Evolutionary conservation across 2,797 vertebrate genomes (phyloP).

Genomic region (Argya squamiceps): DNA sequence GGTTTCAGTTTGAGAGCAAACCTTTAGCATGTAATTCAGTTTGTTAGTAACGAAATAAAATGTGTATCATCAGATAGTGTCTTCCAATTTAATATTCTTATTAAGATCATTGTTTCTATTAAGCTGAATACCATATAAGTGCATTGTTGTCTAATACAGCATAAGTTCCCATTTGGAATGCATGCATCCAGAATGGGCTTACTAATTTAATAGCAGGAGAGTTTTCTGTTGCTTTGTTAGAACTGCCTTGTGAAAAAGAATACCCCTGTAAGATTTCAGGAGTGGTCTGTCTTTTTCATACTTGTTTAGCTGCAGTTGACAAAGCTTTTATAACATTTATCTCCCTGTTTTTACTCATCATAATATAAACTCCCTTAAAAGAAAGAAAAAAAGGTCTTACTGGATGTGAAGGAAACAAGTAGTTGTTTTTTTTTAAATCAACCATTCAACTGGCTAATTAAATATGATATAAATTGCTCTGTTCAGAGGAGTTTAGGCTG

Average conservation of each 20-base stretch:
- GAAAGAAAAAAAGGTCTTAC: not conserved
- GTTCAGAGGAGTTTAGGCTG: not conserved
- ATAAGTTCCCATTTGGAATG: slow-evolving; percentile 45
- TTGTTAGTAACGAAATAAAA: slow-evolving; percentile 2
- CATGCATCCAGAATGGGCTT: not conserved
- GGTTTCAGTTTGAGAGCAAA: not conserved
- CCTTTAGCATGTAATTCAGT: slow-evolving; percentile 26
- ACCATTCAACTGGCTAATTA: not conserved
- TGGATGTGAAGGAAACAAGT: slow-evolving; percentile 7
- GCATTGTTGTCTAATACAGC: slow-evolving; percentile 27
- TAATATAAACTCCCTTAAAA: not conserved
- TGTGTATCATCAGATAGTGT: not conserved
- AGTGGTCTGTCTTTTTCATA: slow-evolving; percentile 2
- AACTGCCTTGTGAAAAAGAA: not conserved
- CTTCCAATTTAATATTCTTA: slow-evolving; percentile 67
- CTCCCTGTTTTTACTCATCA: slow-evolving; percentile 17
- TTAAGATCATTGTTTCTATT: slow-evolving; percentile 62
- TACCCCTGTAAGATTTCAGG: not conserved
- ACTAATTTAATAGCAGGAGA: slow-evolving; percentile 42
- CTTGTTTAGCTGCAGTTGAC: slow-evolving; percentile 23
- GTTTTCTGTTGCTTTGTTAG: slow-evolving; percentile 1
- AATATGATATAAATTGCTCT: not conserved
- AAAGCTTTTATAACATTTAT: not conserved
- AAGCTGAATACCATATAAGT: slow-evolving; percentile 39
- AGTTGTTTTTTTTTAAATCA: not conserved